A percentile compares a stretch with the other conserved stretches of the same genome.
Evolutionary conservation across 92 coral and sea anemone genomes (phyloP).

Genomic region (Porites rus): DNA sequence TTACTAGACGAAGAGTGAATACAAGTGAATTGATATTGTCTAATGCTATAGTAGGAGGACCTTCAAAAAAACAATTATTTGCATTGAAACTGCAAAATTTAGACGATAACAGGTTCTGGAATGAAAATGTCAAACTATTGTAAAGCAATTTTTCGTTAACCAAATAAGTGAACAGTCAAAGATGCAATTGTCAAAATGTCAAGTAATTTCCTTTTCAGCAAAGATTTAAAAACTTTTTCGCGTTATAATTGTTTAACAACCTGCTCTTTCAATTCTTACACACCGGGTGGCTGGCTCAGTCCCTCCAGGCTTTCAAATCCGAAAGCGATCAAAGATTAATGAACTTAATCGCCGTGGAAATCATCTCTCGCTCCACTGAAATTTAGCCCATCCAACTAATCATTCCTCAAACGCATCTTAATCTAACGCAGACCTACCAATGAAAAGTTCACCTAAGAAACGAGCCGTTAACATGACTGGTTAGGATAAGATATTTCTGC

Average conservation of each 20-base stretch:
- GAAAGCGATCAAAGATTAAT: slow-evolving; percentile 72
- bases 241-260: slow-evolving; percentile 2
- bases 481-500: background rate
- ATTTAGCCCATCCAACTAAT: slow-evolving; percentile 64
- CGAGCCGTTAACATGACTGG: no score
- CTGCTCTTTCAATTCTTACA: slow-evolving; percentile 19
- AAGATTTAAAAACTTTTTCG: background rate
- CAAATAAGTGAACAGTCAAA: background rate
- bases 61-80: no score
- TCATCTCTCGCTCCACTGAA: slow-evolving; percentile 75
- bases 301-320: slow-evolving; percentile 40
- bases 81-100: background rate
- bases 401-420: slow-evolving; percentile 18
- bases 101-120: background rate
- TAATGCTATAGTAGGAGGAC: no score
- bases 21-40: no score
- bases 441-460: background rate
- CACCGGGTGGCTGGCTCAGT: slow-evolving; percentile 44
- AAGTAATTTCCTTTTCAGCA: background rate
- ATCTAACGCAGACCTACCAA: background rate
- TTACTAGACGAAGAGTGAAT: no score
- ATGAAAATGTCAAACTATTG: background rate
- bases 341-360: slow-evolving; percentile 48
- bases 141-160: no score
- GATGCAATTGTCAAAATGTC: background rate